Conservation (phyloP, 2,113 vertebrate genomes). For the Neopipo cinnamomea region DNA sequence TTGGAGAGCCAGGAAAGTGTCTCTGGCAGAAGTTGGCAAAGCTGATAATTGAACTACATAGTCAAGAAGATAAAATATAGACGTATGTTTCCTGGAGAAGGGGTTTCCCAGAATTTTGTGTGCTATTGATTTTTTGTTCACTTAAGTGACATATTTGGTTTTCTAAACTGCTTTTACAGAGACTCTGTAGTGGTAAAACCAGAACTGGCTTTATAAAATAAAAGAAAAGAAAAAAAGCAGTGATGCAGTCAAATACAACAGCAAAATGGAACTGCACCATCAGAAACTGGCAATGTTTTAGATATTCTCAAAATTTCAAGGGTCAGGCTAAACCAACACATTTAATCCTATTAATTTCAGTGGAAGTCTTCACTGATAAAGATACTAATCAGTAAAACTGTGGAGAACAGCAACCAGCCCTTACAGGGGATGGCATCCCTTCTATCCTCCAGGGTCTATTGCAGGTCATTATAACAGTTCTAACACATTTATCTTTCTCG, state of each 20-base stretch:
- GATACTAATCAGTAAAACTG: neutral
- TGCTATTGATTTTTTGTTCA: slow-evolving; percentile 35
- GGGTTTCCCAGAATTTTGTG: slow-evolving; percentile 61
- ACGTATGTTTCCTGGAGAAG: slow-evolving; percentile 42
- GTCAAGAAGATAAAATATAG: slow-evolving; percentile 50
- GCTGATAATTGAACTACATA: slow-evolving; percentile 13
- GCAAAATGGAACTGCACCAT: neutral
- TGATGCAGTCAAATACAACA: neutral
- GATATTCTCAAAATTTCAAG: neutral
- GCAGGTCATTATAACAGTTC: neutral
- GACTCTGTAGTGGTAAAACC: neutral
- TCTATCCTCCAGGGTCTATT: neutral
- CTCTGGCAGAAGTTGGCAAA: slow-evolving; percentile 1
- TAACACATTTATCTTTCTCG: slow-evolving; percentile 4
- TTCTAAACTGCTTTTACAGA: slow-evolving; percentile 16
- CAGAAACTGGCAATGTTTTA: neutral
- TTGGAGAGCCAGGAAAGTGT: slow-evolving; percentile 48
- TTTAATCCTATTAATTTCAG: slow-evolving; percentile 24
- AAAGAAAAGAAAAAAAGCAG: too few relatives aligned
- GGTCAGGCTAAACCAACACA: neutral
- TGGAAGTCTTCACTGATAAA: neutral
- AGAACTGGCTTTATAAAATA: neutral
- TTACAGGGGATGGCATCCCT: neutral
- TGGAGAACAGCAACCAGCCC: neutral
- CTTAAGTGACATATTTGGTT: slow-evolving; percentile 23